Conservation (phyloP, 1,140 invertebrate genomes). For the Ooceraea biroi region DNA sequence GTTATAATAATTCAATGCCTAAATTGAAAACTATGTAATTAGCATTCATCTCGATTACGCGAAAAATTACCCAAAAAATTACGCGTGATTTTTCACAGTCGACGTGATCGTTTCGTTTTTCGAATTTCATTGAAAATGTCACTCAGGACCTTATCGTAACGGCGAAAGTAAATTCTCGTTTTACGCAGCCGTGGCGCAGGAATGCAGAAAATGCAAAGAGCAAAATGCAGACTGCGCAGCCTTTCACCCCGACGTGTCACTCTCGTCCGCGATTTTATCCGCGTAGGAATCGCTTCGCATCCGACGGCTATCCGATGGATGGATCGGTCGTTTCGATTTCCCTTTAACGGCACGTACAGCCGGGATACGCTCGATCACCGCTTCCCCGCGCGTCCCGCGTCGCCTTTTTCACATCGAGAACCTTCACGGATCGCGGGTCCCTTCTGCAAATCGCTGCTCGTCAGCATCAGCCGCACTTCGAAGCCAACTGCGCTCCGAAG, state of each 20-base stretch:
- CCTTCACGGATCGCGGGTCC: conserved; percentile 30
- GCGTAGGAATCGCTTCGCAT: neutral
- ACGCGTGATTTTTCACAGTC: neutral
- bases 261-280: conserved; percentile 25
- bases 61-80: neutral
- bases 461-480: conserved; percentile 18
- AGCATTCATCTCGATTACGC: neutral
- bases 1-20: too few species aligned
- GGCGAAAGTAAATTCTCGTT: conserved; percentile 30
- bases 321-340: conserved; percentile 52
- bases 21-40: neutral
- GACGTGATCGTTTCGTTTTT: conserved; percentile 1
- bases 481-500: conserved; percentile 39
- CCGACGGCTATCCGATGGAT: conserved; percentile 22
- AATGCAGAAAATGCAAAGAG: neutral
- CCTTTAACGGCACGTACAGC: conserved; percentile 45
- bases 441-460: conserved; percentile 58
- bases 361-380: conserved; percentile 15
- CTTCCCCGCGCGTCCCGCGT: neutral
- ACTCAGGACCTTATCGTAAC: conserved; percentile 8
- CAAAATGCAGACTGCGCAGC: conserved; percentile 10
- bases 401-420: neutral
- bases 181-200: neutral
- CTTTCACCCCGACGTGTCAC: conserved; percentile 30
- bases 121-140: neutral